Base-by-base conservation (phyloP, 2,888 invertebrate genomes). In the Lepidochitona cinerea region DNA sequence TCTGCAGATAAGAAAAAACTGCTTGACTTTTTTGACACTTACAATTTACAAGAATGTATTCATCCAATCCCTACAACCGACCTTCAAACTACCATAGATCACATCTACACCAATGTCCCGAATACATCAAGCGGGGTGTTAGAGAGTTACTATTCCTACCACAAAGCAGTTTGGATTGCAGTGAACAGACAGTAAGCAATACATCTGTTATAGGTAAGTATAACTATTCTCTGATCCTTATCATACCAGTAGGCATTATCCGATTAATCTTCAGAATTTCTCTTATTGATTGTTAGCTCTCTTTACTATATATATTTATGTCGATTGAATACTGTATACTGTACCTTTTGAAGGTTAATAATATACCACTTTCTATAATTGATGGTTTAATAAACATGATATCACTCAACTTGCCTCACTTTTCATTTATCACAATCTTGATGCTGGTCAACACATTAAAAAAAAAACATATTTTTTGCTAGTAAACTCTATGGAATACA, bases 121-220 rank as follows among this genome's bases (percentile, higher is more conserved):
- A 35, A 54, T 36, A 32, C 53, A 41, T 37, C 52, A 49, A 23
- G 5, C 26, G 53, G 71, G n/a, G 54, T 54, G 26, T 33, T 71
- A 37, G 66, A 71, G 37, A 9, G 18, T 26, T 71, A 71, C 37
- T 66, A n/a, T 23, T 33, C 33, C 29, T 37, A 66, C 37, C 66
- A 71, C 37, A 71, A 65, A 32, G 37, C 71, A 37, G 41, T 71
- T 14, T 71, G 66, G 59, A 18, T 59, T 59, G 59, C 59, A 14
- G 59, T 59, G 29, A 59, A 41, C 18, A 41, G 41, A 41, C 41
- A 41, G 41, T 41, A 41, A 41, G 9, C 41, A 41, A 9, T 41
- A 41, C 41, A 41, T 41, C 41, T 41, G 18, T 41, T 41, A 41
- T 41, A 41, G 41, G 41, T 41, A 41, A 41, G 9, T 18, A 41